phyloP scores from a whole-genome alignment of 2,797 vertebrate species.

The Eulemur coronatus region DNA sequence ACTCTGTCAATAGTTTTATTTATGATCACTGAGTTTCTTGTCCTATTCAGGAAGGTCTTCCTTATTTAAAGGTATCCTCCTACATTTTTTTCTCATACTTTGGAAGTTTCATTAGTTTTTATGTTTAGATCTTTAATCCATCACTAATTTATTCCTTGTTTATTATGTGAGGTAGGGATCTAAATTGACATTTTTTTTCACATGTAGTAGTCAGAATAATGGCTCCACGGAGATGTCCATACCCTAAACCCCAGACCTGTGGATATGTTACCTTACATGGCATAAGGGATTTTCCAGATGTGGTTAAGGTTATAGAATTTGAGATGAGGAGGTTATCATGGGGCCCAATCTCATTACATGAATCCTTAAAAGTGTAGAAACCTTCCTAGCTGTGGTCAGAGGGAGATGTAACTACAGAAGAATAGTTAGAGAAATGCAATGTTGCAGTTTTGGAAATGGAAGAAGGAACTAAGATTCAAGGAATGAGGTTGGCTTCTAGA shows the following conservation, averaged over 20 bases:
- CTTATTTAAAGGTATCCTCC: background rate
- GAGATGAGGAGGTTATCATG: background rate
- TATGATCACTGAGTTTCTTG: background rate
- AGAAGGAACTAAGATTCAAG: background rate
- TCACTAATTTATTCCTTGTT: conserved; percentile 36
- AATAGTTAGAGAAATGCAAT: background rate
- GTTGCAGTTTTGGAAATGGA: background rate
- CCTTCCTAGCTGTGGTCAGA: background rate
- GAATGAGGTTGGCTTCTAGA: background rate
- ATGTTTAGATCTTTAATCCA: conserved; percentile 14
- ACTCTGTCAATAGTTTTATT: conserved; percentile 6
- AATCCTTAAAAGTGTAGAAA: background rate
- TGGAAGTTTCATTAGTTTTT: conserved; percentile 13
- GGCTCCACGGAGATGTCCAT: background rate
- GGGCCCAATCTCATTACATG: background rate
- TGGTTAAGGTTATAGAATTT: background rate
- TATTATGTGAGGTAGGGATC: background rate
- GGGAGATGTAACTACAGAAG: background rate
- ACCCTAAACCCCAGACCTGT: background rate
- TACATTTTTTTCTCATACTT: background rate
- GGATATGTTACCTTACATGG: background rate
- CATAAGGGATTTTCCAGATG: background rate
- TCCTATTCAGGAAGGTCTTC: background rate
- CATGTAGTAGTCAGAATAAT: background rate
- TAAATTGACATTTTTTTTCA: background rate